phyloP scores from a whole-genome alignment of 2,113 vertebrate genomes.

The Calypte anna region DNA sequence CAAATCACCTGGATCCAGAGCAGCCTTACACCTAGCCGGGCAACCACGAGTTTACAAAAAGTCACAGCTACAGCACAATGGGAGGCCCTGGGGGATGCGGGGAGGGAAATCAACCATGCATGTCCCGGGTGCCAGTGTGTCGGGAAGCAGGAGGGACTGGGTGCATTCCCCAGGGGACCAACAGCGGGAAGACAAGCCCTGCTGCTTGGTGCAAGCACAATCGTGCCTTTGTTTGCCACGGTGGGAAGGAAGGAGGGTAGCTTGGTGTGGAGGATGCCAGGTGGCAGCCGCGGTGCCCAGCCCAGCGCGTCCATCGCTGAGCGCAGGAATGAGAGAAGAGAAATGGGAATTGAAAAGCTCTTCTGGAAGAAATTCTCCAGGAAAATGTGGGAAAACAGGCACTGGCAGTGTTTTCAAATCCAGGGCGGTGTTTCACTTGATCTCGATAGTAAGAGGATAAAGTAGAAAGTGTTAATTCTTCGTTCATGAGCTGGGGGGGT shows the following conservation, averaged over 20 bases:
- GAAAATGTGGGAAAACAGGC: not conserved
- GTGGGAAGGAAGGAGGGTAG: not conserved
- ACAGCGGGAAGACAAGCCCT: not conserved
- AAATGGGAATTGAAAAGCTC: not conserved
- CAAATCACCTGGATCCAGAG: not conserved
- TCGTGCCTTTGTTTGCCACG: not conserved
- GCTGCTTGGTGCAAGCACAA: not conserved
- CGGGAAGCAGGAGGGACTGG: not conserved
- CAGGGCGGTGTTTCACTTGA: not conserved
- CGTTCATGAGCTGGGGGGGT: not conserved
- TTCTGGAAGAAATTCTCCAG: not conserved
- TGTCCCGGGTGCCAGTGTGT: not conserved
- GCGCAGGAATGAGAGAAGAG: rapidly evolving
- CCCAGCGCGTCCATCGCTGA: rapidly evolving
- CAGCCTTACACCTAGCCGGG: rapidly evolving
- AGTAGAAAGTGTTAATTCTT: not conserved
- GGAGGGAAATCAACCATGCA: rapidly evolving
- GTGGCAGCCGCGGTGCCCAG: not conserved
- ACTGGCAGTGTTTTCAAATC: not conserved
- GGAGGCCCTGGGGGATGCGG: not conserved
- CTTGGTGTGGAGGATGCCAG: not conserved
- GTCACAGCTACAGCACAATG: rapidly evolving
- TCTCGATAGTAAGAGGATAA: not conserved
- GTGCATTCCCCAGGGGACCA: not conserved
- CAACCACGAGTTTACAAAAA: rapidly evolving